Base-by-base conservation (phyloP, 2,113 vertebrate genomes). In the Ochotona curzoniae region DNA sequence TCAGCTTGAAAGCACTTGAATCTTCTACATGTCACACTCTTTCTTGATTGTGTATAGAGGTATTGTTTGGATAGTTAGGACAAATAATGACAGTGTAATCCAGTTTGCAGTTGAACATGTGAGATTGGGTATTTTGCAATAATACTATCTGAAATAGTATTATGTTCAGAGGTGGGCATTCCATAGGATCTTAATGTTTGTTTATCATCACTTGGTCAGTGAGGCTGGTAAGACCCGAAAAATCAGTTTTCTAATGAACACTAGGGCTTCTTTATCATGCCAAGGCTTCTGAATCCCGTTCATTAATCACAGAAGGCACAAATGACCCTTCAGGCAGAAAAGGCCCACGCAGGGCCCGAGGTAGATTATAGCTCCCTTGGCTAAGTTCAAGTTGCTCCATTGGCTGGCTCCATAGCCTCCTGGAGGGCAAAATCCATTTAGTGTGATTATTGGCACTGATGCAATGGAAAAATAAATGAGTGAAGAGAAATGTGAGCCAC, bases 341-440 rank as follows among this genome's bases (percentile, higher is more conserved):
- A 54, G 57, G 38, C 38, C 38, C 38, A 13, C n/a, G 2, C 4
- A 23, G 18, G 32, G 9, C 4, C 35, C 11, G 44, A 63, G 26
- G 32, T 21, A 23, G 25, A 25, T 83, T 28, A 7, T 4, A 49
- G 30, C 25, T 1, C n/a, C 44, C 78, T 66, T 61, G 15, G 28
- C 75, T 10, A 14, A 26, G 64, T 49, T 81, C 25, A 38, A 11
- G 6, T 38, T 47, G 8, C 20, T 61, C 28, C 5, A 1, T 61
- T 26, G n/a, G 4, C n/a, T 60, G 71, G 1, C 26, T 69, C 2
- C 60, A n/a, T 3, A 63, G 80, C 38, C 70, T 87, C 44, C 17
- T 21, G 9, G 47, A 61, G 35, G 25, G 3, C 14, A 6, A 25
- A 3, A 0, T 18, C 21, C 6, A 0, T 13, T n/a, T 38, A 30